Conservation (phyloP, 2,888 invertebrate genomes). For the Tipula vernalis region DNA sequence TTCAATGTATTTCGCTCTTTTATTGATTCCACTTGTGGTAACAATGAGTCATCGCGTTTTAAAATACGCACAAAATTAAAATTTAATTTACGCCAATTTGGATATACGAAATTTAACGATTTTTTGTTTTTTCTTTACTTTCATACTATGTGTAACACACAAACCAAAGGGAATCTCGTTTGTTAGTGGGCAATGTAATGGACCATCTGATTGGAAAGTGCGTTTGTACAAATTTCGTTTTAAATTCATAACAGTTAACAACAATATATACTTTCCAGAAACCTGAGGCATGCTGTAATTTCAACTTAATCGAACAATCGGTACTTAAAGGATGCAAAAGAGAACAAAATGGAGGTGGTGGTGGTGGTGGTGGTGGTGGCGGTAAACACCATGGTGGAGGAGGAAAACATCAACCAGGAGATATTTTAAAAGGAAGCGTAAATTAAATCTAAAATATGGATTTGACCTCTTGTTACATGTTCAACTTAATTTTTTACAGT, state of each 20-base stretch:
- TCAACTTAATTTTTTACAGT: not conserved
- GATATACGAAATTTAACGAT: not conserved
- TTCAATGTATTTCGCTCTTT: not conserved
- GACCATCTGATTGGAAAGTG: not conserved
- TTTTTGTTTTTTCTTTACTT: not conserved
- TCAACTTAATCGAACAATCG: not conserved
- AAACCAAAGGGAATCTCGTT: not conserved
- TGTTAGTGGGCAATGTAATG: not conserved
- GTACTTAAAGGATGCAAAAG: not conserved
- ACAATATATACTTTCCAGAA: not conserved
- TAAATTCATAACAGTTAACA: not conserved
- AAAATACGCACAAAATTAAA: not conserved
- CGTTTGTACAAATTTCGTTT: not conserved
- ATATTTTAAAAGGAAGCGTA: not conserved
- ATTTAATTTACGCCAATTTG: not conserved
- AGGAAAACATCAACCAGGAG: not conserved
- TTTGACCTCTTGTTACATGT: not conserved
- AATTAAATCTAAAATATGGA: not conserved
- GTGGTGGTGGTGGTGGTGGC: not conserved
- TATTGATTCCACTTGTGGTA: not conserved
- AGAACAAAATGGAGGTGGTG: not conserved
- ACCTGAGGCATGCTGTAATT: not conserved
- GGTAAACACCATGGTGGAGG: not conserved
- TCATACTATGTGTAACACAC: not conserved
- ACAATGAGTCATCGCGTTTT: not conserved